Base-by-base conservation (phyloP, 1,140 invertebrate species). In the Belonocnema kinseyi region DNA sequence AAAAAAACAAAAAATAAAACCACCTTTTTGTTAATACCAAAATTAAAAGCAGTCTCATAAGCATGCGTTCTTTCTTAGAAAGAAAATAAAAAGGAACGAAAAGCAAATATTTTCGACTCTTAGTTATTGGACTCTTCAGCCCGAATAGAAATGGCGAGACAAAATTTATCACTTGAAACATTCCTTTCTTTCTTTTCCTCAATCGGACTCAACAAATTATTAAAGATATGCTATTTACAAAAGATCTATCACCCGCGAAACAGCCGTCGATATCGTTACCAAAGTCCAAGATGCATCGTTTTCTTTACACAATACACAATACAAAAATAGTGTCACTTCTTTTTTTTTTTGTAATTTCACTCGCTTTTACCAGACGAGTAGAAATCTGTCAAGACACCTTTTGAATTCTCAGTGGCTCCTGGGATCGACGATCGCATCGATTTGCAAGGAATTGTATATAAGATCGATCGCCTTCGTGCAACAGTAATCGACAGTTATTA, bases 191-290 rank as follows among this genome's bases (percentile, higher is more conserved):
- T 66, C 16, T 66, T 66, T 46, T 33, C 8, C 61, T 26, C 61
- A 66, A 26, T 66, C 61, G 61, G 61, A 33, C 26, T 33, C 61
- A 66, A 66, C 61, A 21, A 66, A 66, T 46, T 66, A 66, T 66
- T 66, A 58, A 40, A 66, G 14, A 66, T 66, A 66, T 40, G 61
- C 61, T 66, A 66, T 66, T 66, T 66, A 66, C 61, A 66, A 66
- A 66, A 66, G 26, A 66, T 66, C 61, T 66, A 66, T 66, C 61
- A 66, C 61, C 61, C 61, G 61, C 61, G 10, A 66, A 66, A 66
- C 33, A 66, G 21, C 33, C 61, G 33, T 66, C 61, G 14, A 66
- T 66, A 66, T 26, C 26, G 26, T 66, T 66, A 46, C 5, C 21
- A 66, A 66, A 66, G 40, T 66, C n/a, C 61, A 66, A 40, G 61